Evolutionary conservation across 2,888 invertebrate species (phyloP).

Genomic region (Erebia ligea): DNA sequence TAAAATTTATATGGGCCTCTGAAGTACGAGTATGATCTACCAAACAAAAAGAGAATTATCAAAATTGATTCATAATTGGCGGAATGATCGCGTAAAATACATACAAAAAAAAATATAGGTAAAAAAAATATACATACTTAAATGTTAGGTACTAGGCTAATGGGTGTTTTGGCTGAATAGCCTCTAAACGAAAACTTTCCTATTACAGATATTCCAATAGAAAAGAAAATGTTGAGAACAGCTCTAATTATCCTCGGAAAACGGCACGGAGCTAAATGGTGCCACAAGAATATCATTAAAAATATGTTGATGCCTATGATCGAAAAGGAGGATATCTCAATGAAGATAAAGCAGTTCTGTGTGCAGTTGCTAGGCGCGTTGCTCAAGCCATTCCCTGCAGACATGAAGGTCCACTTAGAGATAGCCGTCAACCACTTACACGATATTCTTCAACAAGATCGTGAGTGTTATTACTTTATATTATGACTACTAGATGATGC

Average conservation of each 20-base stretch:
- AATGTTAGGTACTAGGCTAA: too few species aligned
- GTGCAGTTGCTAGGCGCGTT: slow-evolving; percentile 66
- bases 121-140: too few species aligned
- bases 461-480: slow-evolving; percentile 55
- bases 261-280: slow-evolving; percentile 71
- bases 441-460: slow-evolving; percentile 57
- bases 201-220: slow-evolving; percentile 57
- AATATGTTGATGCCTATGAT: slow-evolving; percentile 66
- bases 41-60: too few species aligned
- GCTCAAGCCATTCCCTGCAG: slow-evolving; percentile 68
- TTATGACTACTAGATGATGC: too few species aligned
- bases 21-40: too few species aligned
- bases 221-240: slow-evolving; percentile 63
- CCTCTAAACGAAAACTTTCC: slow-evolving; percentile 8
- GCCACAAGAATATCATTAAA: slow-evolving; percentile 67
- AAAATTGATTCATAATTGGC: too few species aligned
- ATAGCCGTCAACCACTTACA: slow-evolving; percentile 62
- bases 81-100: too few species aligned
- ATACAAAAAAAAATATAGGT: too few species aligned
- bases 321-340: slow-evolving; percentile 51
- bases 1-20: too few species aligned
- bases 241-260: slow-evolving; percentile 70
- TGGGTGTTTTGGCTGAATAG: neutral
- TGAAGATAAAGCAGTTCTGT: slow-evolving; percentile 60
- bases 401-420: slow-evolving; percentile 73